phyloP scores from a whole-genome alignment of 2,888 invertebrate genomes.

The Alentia gelatinosa region DNA sequence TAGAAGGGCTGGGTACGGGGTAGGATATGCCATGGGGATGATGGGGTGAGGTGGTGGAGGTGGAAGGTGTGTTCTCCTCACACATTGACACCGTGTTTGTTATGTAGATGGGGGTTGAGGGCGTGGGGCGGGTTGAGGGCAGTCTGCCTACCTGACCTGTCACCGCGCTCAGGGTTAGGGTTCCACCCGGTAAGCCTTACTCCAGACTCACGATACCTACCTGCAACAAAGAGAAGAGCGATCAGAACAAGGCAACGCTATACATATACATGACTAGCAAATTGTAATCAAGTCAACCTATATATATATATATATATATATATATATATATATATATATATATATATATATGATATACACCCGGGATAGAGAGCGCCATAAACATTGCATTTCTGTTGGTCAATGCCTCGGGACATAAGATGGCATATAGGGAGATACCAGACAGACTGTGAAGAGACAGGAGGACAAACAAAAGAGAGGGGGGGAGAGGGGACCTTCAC shows the following conservation, averaged over 20 bases:
- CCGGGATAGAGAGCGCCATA: no score
- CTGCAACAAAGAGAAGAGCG: no score
- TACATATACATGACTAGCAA: neutral
- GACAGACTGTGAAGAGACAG: neutral
- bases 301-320: neutral
- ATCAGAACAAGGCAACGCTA: neutral
- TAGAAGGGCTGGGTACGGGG: neutral
- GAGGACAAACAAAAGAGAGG: neutral
- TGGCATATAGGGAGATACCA: no score
- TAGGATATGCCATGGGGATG: neutral
- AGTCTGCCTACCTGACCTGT: neutral
- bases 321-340: neutral
- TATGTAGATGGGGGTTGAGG: neutral
- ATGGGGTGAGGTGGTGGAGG: no score
- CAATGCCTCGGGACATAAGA: no score
- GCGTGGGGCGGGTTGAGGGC: neutral
- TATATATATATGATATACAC: neutral
- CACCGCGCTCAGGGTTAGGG: neutral
- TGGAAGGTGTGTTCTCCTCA: neutral
- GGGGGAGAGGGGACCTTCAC: neutral
- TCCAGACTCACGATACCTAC: neutral
- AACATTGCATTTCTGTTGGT: no score
- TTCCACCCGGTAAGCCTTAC: neutral
- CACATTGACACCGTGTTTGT: neutral
- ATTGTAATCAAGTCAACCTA: neutral